Conservation (phyloP, 2,113 vertebrate genomes). For the Panurus biarmicus region DNA sequence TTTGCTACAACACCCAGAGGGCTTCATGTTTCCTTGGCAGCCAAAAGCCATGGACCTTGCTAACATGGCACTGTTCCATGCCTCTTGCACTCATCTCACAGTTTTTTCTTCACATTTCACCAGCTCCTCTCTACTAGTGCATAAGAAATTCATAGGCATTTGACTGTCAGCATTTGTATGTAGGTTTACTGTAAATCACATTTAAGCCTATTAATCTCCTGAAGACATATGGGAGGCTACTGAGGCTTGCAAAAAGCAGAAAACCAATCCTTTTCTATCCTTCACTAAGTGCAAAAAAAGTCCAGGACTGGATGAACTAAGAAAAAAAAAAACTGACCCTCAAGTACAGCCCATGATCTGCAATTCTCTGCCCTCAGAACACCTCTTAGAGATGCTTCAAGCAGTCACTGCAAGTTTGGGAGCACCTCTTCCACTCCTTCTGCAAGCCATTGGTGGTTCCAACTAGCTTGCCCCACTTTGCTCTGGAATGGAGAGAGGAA, state of each 20-base stretch:
- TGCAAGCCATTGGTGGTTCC: rapidly evolving
- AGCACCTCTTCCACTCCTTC: not conserved
- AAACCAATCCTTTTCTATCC: not conserved
- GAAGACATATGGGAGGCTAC: not conserved
- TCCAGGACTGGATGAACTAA: not conserved
- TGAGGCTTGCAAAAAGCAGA: not conserved
- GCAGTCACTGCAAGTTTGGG: not conserved
- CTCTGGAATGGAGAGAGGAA: not conserved
- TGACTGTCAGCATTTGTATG: not conserved
- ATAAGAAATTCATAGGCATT: not conserved
- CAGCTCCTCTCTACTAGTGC: not conserved
- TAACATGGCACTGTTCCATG: not conserved
- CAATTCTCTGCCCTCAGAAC: not conserved
- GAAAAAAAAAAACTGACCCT: not conserved
- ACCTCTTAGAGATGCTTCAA: not conserved
- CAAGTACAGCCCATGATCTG: not conserved
- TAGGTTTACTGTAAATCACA: not conserved
- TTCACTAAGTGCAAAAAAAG: not conserved
- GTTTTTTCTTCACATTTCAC: not conserved
- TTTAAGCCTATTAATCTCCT: not conserved
- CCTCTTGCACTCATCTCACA: not conserved
- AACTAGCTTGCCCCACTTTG: not conserved
- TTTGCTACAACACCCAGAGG: not conserved
- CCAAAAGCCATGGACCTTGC: not conserved
- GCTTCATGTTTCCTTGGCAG: not conserved